A percentile compares a stretch with the other conserved stretches of the same genome.
Evolutionary conservation across 1,140 invertebrate genomes (phyloP).

Genomic region (Drosophila melanica): DNA sequence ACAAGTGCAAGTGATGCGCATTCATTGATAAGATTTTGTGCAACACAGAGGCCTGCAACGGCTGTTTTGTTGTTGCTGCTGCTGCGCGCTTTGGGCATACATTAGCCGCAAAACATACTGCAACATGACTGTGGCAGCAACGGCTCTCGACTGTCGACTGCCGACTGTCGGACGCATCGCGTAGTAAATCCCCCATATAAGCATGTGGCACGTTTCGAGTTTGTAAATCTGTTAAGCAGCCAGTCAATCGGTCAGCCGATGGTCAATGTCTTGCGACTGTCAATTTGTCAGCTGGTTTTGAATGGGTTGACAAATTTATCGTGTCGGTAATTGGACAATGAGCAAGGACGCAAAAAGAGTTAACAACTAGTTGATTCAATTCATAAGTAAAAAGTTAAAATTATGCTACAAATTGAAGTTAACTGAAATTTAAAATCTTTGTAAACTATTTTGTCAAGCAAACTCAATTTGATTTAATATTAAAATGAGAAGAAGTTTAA

Average conservation of each 20-base stretch:
- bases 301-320: conserved; percentile 21
- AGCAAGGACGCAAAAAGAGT: conserved; percentile 1
- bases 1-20: conserved; percentile 82
- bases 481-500: no score
- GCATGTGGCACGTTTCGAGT: conserved; percentile 55
- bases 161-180: conserved; percentile 1
- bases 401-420: no score
- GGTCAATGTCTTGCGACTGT: conserved; percentile 37
- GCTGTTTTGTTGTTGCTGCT: conserved; percentile 31
- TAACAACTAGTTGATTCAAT: background rate
- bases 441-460: no score
- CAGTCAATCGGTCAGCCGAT: conserved; percentile 68
- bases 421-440: no score
- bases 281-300: conserved; percentile 21
- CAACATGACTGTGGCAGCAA: conserved; percentile 35
- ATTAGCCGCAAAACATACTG: conserved; percentile 53
- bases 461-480: no score
- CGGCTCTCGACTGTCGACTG: background rate
- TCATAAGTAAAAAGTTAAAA: no score
- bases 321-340: background rate
- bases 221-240: conserved; percentile 69
- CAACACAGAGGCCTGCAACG: conserved; percentile 34
- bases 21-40: conserved; percentile 81
- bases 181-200: conserved; percentile 67
- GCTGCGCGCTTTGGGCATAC: conserved; percentile 69